These are phyloP conservation scores for Suillia variegata DNA, from an alignment of 2,888 invertebrate species.

Conservation along the genomic window DNA sequence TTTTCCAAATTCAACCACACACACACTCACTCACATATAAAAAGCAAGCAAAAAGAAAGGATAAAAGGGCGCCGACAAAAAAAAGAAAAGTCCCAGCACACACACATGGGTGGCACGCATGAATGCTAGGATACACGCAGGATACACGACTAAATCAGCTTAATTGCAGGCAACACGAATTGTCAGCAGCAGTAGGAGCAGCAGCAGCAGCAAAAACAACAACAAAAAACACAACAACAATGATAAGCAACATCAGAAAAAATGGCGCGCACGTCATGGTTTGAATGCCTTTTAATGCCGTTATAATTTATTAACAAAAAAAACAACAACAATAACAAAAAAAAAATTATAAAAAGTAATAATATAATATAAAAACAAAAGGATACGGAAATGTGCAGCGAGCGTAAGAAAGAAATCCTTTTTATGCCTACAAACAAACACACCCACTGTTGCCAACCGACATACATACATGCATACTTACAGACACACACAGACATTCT, in stretches of 20 bases:
- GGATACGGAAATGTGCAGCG: neutral
- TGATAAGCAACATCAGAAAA: neutral
- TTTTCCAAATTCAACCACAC: neutral
- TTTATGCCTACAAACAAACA: neutral
- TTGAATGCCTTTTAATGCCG: neutral
- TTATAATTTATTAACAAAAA: conserved; percentile 1
- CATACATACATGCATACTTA: no score
- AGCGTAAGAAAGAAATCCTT: neutral
- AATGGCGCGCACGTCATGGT: neutral
- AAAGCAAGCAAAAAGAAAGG: neutral
- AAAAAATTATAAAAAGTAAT: neutral
- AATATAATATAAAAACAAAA: neutral
- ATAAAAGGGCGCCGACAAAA: neutral
- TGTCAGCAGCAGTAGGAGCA: neutral
- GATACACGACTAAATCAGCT: neutral
- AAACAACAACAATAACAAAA: neutral
- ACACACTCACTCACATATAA: neutral
- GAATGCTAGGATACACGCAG: neutral
- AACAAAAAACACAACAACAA: neutral
- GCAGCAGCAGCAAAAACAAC: neutral
- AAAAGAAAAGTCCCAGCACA: neutral
- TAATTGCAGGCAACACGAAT: neutral
- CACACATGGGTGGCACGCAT: neutral
- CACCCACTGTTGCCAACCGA: no score
- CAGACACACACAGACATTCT: neutral